phyloP scores from a whole-genome alignment of 2,888 invertebrate species.

The Chelonus formosanus region DNA sequence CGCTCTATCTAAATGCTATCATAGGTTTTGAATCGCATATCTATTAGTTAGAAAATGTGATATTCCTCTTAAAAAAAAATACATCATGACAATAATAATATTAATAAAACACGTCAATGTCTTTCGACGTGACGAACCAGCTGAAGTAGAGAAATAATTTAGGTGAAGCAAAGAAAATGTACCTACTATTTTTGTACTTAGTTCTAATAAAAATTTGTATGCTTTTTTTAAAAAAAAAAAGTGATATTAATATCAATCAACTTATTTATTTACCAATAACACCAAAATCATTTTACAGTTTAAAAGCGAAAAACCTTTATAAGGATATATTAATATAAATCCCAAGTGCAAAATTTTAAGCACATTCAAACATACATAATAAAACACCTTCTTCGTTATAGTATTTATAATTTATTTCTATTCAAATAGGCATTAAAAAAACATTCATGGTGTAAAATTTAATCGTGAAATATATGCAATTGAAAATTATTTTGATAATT shows the following conservation, averaged over 20 bases:
- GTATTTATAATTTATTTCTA: too few relatives aligned
- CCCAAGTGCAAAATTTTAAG: neutral
- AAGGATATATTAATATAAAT: too few relatives aligned
- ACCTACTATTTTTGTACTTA: constrained; percentile 62
- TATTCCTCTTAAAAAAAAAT: constrained; percentile 39
- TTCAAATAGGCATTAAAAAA: too few relatives aligned
- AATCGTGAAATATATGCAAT: too few relatives aligned
- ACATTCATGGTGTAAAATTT: too few relatives aligned
- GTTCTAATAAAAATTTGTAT: constrained; percentile 62
- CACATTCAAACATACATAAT: constrained; percentile 4
- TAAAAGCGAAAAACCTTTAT: constrained; percentile 28
- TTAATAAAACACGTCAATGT: constrained; percentile 24
- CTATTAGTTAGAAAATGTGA: constrained; percentile 40
- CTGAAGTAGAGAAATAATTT: constrained; percentile 43
- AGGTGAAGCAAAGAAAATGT: constrained; percentile 55
- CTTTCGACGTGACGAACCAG: constrained; percentile 37
- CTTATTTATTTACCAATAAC: constrained; percentile 57
- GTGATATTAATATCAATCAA: constrained; percentile 41
- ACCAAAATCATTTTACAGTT: constrained; percentile 49
- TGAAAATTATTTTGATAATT: too few relatives aligned
- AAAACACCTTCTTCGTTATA: too few relatives aligned
- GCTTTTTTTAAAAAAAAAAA: constrained; percentile 55
- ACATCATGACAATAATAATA: constrained; percentile 1
- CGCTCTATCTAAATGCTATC: neutral
- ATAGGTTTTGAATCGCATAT: constrained; percentile 28